These are phyloP conservation scores for Thecocarcelia acutangulata DNA, from an alignment of 2,888 invertebrate genomes.

Conservation along the genomic window DNA sequence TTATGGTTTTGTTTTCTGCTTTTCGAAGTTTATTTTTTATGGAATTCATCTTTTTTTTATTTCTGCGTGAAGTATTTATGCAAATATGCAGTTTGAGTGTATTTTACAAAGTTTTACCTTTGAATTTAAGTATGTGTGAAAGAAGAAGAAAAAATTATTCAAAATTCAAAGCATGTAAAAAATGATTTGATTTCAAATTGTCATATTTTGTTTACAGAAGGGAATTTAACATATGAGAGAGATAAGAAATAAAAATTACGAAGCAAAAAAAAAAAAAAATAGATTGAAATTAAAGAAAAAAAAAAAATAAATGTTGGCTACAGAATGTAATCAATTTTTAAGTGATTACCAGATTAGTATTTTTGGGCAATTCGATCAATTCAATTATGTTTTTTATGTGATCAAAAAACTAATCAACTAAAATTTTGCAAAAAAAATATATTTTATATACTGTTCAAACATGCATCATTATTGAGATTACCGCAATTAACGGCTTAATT, in stretches of 20 bases:
- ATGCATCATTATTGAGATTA: no score
- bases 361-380: not conserved
- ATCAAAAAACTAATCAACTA: no score
- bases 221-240: not conserved
- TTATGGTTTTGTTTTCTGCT: conserved; percentile 59
- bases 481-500: no score
- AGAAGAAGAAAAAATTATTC: conserved; percentile 28
- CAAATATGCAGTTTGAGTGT: conserved; percentile 23
- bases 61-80: conserved; percentile 24
- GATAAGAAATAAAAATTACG: conserved; percentile 10
- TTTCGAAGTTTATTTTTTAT: conserved; percentile 30
- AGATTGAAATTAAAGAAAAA: not conserved
- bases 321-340: not conserved
- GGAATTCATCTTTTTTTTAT: not conserved
- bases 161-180: conserved; percentile 45
- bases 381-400: no score
- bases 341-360: not conserved
- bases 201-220: conserved; percentile 8
- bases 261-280: not conserved
- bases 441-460: no score
- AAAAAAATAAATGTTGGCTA: no score
- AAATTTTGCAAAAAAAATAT: no score
- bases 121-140: not conserved
- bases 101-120: not conserved
- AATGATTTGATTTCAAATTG: conserved; percentile 15